phyloP scores from a whole-genome alignment of 2,888 invertebrate genomes.

The Lacanobia oleracea region DNA sequence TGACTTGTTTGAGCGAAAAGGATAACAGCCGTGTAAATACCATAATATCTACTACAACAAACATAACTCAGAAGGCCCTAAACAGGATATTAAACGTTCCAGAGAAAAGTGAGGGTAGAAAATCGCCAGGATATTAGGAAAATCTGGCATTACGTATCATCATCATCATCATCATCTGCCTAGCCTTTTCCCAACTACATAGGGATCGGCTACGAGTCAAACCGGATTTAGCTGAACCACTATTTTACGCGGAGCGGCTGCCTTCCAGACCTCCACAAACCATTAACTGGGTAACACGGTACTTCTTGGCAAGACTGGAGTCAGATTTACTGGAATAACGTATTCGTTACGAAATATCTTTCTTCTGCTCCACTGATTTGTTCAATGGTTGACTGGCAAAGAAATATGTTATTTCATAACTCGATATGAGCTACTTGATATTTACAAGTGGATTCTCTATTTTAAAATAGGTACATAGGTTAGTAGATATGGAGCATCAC shows the following conservation, averaged over 20 bases:
- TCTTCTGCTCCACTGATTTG: constrained; percentile 30
- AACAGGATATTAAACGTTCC: neutral
- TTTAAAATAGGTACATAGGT: neutral
- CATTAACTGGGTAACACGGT: too few relatives aligned
- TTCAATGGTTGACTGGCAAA: constrained; percentile 14
- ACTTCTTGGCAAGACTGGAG: too few relatives aligned
- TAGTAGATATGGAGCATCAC: neutral
- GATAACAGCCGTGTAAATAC: neutral
- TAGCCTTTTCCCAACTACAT: too few relatives aligned
- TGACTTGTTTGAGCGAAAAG: neutral
- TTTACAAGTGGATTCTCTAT: neutral
- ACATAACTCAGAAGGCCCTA: neutral
- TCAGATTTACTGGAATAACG: too few relatives aligned
- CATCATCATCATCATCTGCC: too few relatives aligned
- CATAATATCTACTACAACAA: neutral
- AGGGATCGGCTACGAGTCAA: too few relatives aligned
- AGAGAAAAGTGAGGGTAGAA: neutral
- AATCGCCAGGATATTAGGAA: neutral
- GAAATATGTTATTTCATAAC: constrained; percentile 30
- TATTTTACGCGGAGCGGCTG: too few relatives aligned
- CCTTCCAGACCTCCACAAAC: too few relatives aligned
- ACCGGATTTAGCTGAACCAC: too few relatives aligned
- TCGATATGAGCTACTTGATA: constrained; percentile 7
- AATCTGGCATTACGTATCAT: neutral
- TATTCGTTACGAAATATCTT: constrained; percentile 32